Percentiles rank a stretch among this genome's conserved stretches.
Conservation (phyloP, 2,888 invertebrate species). For the Tachina grossa region DNA sequence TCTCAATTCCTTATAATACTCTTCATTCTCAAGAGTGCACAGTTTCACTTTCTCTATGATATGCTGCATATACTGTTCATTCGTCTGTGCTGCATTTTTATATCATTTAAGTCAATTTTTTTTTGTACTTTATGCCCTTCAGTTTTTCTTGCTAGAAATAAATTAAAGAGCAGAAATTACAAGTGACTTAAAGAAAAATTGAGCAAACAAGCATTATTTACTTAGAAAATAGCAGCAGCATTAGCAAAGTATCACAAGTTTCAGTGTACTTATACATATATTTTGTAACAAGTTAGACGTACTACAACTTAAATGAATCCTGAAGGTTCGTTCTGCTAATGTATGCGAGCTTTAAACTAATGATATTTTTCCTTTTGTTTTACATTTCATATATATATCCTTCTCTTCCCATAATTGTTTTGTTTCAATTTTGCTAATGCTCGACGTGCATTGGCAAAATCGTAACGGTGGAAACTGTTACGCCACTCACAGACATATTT, state of each 20-base stretch:
- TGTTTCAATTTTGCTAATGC: constrained; percentile 22
- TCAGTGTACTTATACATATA: background rate
- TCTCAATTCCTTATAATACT: too few relatives aligned
- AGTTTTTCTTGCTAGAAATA: background rate
- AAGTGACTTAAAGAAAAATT: background rate
- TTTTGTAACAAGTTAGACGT: constrained; percentile 11
- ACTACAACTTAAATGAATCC: constrained; percentile 46
- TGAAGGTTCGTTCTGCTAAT: constrained; percentile 57
- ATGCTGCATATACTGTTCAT: too few relatives aligned
- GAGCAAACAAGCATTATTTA: background rate
- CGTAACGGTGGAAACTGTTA: constrained; percentile 3
- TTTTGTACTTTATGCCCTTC: background rate
- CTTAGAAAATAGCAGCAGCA: background rate
- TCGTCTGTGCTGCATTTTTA: background rate
- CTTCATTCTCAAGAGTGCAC: too few relatives aligned
- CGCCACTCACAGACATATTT: background rate
- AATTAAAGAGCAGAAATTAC: background rate
- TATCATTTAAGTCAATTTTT: background rate
- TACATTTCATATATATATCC: background rate
- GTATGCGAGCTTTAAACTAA: constrained; percentile 53
- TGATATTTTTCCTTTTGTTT: constrained; percentile 34
- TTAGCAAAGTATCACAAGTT: background rate
- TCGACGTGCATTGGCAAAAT: background rate
- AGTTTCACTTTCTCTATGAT: too few relatives aligned
- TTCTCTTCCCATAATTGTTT: constrained; percentile 10